Evolutionary conservation across 2,113 vertebrate species (phyloP), one percentile per base, ranked within the genome.

Genomic region (Entomyzon cyanotis): DNA sequence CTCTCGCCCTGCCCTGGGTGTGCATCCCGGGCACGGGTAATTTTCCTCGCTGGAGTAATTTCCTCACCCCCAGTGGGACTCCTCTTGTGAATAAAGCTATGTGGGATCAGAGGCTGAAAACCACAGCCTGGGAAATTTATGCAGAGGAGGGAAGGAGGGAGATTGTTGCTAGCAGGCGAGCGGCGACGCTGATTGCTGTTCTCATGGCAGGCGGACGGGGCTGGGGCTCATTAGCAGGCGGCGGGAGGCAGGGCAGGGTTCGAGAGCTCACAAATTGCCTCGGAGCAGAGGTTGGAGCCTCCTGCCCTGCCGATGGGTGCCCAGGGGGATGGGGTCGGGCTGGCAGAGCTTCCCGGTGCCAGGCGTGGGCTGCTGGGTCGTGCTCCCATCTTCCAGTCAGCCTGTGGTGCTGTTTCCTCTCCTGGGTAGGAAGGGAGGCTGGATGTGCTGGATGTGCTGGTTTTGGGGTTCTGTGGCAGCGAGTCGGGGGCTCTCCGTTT

Each of bases 71-170:
- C 69, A 55, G 73, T 87, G 69, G 93, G 93, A 37, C 16, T 94
- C 15, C 83, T 86, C 64, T 58, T 18, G 91, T 62, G 93, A 85
- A 96, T 93, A 90, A 88, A 93, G 73, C 91, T 75, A 80, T 47
- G 90, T 8, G 84, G 80, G 80, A 70, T 89, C 16, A 10, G 39
- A 81, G 89, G 15, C 73, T 20, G 52, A 71, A 96, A 97, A 81
- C 65, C 93, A 49, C 93, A 92, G 93, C 80, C 93, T 89, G 81
- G 94, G 94, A 94, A 92, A 95, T 91, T 35, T 75, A 76, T 93
- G 89, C 84, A 60, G 84, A 27, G 65, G 49, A 90, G 68, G 74
- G 75, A 87, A 92, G 94, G 78, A 83, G 86, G 86, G 88, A 65
- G 95, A 65, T 90, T 64, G 88, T 15, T 93, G 8, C 41, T 79